Evolutionary conservation across 2,797 vertebrate genomes (phyloP).

Genomic region (Syngnathus acus): DNA sequence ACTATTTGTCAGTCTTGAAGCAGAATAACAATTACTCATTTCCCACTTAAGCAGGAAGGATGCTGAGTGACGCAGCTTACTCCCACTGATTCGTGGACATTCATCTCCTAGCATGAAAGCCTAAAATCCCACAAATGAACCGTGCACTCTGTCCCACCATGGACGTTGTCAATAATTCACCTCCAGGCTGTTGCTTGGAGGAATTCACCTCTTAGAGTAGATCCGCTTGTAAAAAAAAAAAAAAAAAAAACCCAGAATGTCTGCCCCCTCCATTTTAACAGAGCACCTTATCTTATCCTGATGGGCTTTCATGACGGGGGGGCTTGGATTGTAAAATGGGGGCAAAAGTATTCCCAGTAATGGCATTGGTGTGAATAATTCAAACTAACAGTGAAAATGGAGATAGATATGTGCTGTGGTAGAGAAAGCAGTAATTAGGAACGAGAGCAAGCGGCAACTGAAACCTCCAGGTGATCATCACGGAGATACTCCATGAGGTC

Average conservation of each 20-base stretch:
- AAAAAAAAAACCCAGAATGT: constrained; percentile 21
- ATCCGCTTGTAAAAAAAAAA: constrained; percentile 10
- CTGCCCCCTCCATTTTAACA: constrained; percentile 15
- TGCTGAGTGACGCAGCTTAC: constrained; percentile 13
- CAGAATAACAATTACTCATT: constrained; percentile 13
- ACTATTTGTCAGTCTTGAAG: constrained; percentile 24
- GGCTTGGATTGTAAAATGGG: constrained; percentile 18
- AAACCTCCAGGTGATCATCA: background rate
- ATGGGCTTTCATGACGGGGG: constrained; percentile 37
- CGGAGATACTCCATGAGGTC: background rate
- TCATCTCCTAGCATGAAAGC: constrained; percentile 21
- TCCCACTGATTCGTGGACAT: constrained; percentile 7
- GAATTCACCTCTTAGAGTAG: constrained; percentile 33
- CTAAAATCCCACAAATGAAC: constrained; percentile 38
- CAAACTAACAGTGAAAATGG: constrained; percentile 44
- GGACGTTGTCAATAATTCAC: constrained; percentile 54
- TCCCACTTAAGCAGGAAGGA: constrained; percentile 12
- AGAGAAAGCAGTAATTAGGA: constrained; percentile 49
- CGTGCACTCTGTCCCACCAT: constrained; percentile 21
- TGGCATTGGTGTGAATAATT: constrained; percentile 66
- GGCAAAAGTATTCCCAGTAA: constrained; percentile 34
- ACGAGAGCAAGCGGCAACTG: constrained; percentile 21
- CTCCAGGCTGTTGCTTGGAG: constrained; percentile 33
- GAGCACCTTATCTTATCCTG: constrained; percentile 47
- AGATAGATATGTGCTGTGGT: constrained; percentile 36